These are phyloP conservation scores for Penaeus vannamei DNA, from an alignment of 1,140 invertebrate species.

Conservation along the genomic window DNA sequence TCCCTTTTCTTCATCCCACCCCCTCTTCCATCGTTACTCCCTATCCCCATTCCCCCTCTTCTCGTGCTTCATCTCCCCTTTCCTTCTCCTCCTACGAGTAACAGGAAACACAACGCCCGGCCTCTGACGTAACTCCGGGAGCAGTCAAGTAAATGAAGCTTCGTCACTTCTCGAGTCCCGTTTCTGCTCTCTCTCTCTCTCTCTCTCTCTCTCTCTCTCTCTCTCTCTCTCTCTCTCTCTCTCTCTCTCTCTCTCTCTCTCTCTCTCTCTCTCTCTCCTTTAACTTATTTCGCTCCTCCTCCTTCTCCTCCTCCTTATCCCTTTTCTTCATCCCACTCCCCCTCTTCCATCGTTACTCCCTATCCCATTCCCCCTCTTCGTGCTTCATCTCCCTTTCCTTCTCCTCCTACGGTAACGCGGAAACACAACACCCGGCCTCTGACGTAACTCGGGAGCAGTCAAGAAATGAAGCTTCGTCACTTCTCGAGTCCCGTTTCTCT, in stretches of 20 bases:
- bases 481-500: not conserved
- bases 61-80: not conserved
- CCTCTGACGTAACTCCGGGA: too few relatives aligned
- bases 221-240: too few relatives aligned
- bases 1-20: not conserved
- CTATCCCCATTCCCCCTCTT: not conserved
- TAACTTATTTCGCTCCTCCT: not conserved
- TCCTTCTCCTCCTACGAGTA: not conserved
- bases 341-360: not conserved
- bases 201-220: constrained; percentile 20
- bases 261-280: constrained; percentile 9
- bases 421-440: not conserved
- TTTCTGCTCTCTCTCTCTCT: constrained; percentile 19
- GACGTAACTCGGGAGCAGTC: too few relatives aligned
- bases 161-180: too few relatives aligned
- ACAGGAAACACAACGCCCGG: too few relatives aligned
- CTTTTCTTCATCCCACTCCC: not conserved
- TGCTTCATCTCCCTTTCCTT: not conserved
- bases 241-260: constrained; percentile 19
- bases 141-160: too few relatives aligned
- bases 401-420: not conserved
- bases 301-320: not conserved
- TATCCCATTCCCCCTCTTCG: not conserved
- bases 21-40: not conserved
- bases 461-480: not conserved